These are phyloP conservation scores for Bombyx mori DNA, from an alignment of 1,140 invertebrate genomes.

Conservation along the genomic window DNA sequence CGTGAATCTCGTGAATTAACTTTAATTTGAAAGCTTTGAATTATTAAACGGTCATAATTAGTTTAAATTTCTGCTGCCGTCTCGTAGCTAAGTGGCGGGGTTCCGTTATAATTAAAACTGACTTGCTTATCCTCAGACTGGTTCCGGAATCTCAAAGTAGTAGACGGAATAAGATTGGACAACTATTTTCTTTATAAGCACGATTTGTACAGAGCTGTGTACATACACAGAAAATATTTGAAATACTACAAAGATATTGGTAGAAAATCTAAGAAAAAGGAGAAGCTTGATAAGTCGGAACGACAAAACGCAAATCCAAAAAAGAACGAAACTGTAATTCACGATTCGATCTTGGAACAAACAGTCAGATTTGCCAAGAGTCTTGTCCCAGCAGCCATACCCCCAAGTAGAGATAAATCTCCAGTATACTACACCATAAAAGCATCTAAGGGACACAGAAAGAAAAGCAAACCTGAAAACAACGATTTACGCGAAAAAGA, in stretches of 20 bases:
- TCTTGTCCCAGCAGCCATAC: conserved; percentile 45
- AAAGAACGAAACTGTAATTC: conserved; percentile 10
- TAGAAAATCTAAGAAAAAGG: conserved; percentile 9
- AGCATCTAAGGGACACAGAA: conserved; percentile 31
- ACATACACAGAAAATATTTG: conserved; percentile 46
- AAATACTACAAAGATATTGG: conserved; percentile 8
- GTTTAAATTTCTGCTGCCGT: neutral
- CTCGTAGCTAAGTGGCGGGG: neutral
- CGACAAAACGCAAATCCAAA: conserved; percentile 15
- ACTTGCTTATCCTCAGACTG: conserved; percentile 19
- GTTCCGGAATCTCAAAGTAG: conserved; percentile 10
- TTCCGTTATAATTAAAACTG: conserved; percentile 2
- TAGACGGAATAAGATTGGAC: conserved; percentile 29
- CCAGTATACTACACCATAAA: conserved; percentile 45
- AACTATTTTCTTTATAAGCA: conserved; percentile 29
- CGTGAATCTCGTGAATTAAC: no score
- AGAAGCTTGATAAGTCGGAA: conserved; percentile 26
- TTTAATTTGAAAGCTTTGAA: no score
- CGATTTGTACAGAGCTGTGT: conserved; percentile 38
- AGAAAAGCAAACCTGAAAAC: conserved; percentile 16
- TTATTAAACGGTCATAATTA: neutral
- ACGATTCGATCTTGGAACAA: conserved; percentile 38
- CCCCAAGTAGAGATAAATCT: conserved; percentile 27
- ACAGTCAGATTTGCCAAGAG: conserved; percentile 49
- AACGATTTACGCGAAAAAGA: conserved; percentile 13